Evolutionary conservation across 2,888 invertebrate genomes (phyloP), one percentile per base, ranked within the genome.

Genomic region (Crocallis elinguaria): DNA sequence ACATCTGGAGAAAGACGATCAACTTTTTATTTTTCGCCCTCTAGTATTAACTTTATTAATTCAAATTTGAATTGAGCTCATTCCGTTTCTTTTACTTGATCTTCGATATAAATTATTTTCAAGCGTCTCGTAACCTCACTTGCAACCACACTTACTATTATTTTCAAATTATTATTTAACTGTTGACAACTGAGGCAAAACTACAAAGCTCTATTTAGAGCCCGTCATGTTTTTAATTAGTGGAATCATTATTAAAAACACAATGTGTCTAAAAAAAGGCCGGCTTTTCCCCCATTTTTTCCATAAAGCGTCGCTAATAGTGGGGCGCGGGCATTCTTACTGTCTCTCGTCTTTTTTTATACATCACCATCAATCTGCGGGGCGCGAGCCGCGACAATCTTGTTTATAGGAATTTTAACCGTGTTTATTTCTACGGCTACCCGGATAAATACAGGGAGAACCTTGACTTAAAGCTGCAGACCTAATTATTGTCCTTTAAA

Each of bases 341-440:
- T 48, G 32, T 32, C 11, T 38, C 44, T 37, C 27, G 42, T 48
- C 43, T 48, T 53, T 54, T 45, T 53, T 48, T 48, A 46, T 27
- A 38, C 82, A 78, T 79, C 78, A 69, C 74, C 82, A 87, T 88
- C 81, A 78, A 84, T 89, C 88, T 76, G 68, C 59, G 62, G 71
- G 52, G 74, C 56, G 62, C 67, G 75, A 73, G 76, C 76, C 74
- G 77, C 78, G 73, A 84, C 86, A 78, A 86, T 84, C 87, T 88
- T 90, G 89, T 90, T 90, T 90, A 89, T 88, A 86, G 79, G 82
- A 84, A 86, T 86, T 86, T 88, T 86, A 88, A 82, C 82, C 75
- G 83, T 81, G 83, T 82, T 86, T 89, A 88, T 88, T 88, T 87
- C 83, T 73, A 83, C 62, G 69, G 71, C 70, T 71, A 67, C 71